A percentile compares a stretch with the other conserved stretches of the same genome.
phyloP scores from a whole-genome alignment of 2,888 invertebrate genomes.

The Dusona sp. region DNA sequence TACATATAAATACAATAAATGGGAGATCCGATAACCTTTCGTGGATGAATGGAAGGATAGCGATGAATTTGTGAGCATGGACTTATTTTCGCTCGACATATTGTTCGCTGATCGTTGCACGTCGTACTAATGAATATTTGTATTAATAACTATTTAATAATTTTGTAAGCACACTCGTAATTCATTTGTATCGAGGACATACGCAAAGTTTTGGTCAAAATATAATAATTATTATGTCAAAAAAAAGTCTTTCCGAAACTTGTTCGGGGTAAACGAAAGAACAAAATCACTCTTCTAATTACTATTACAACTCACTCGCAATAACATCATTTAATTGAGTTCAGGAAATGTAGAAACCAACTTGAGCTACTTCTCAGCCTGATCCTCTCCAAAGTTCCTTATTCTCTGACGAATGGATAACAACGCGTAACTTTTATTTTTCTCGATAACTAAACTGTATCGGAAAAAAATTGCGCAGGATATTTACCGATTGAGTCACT shows the following conservation, averaged over 20 bases:
- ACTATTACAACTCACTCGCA: not conserved
- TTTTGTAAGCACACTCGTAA: conserved; percentile 7
- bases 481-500: too few species aligned
- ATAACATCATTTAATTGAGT: not conserved
- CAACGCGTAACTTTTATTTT: too few species aligned
- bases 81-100: not conserved
- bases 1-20: not conserved
- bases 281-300: conserved; percentile 6
- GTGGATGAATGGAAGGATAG: conserved; percentile 34
- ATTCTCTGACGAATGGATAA: too few species aligned
- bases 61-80: conserved; percentile 7
- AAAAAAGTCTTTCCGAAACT: not conserved
- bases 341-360: not conserved
- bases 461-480: too few species aligned
- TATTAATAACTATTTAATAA: not conserved
- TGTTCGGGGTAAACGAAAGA: not conserved
- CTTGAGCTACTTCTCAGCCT: not conserved
- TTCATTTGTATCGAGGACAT: not conserved
- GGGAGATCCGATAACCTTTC: conserved; percentile 40
- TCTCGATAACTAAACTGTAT: too few species aligned
- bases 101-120: conserved; percentile 10
- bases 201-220: not conserved
- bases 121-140: not conserved
- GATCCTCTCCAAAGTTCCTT: not conserved
- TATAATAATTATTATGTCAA: not conserved